Evolutionary conservation across 2,113 vertebrate species (phyloP).

Genomic region (Oriolus oriolus): DNA sequence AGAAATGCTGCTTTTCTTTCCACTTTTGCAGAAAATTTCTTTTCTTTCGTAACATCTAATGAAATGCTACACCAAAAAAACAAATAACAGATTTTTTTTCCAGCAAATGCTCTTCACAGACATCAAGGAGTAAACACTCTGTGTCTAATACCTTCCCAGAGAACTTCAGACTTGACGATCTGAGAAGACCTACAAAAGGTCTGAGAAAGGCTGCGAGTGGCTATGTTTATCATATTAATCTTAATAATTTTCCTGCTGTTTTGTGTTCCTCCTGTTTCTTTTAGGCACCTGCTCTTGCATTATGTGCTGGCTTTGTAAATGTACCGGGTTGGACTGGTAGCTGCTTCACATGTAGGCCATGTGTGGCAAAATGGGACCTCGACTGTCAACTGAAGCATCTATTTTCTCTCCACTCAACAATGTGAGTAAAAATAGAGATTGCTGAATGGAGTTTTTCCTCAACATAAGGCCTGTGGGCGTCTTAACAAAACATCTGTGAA

Average conservation of each 20-base stretch:
- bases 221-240: background rate
- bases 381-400: background rate
- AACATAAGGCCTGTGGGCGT: background rate
- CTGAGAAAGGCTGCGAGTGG: background rate
- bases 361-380: background rate
- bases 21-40: background rate
- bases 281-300: background rate
- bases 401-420: background rate
- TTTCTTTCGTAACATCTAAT: background rate
- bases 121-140: background rate
- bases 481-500: slow-evolving; percentile 12
- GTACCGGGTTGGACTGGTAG: background rate
- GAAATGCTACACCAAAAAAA: background rate
- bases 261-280: background rate
- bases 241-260: background rate
- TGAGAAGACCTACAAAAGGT: background rate
- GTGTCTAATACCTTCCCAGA: background rate
- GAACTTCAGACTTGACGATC: background rate
- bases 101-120: background rate
- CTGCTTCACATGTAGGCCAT: background rate
- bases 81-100: background rate
- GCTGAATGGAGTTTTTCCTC: background rate
- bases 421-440: background rate
- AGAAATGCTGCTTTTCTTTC: slow-evolving; percentile 17
- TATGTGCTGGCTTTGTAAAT: background rate